Evolutionary conservation across 2,797 vertebrate genomes (phyloP).

Genomic region (Sciurus vulgaris): DNA sequence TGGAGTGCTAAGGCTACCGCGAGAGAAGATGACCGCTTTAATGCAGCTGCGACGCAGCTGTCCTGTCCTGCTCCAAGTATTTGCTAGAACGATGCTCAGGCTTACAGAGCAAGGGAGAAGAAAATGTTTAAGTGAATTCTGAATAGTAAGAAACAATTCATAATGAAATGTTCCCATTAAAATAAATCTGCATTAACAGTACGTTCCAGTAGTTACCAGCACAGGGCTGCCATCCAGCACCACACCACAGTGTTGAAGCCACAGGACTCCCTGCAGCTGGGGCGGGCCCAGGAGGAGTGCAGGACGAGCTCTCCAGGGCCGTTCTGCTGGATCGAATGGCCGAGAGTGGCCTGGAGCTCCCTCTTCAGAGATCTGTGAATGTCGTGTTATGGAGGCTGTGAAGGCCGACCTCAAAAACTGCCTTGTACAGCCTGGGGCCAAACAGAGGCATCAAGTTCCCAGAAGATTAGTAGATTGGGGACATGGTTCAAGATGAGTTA

Average conservation of each 20-base stretch:
- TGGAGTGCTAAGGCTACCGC: neutral
- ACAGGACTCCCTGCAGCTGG: neutral
- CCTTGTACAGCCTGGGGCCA: neutral
- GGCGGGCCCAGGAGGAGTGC: neutral
- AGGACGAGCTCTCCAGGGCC: too few species aligned
- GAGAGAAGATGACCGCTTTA: neutral
- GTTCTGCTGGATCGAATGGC: neutral
- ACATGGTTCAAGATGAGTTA: neutral
- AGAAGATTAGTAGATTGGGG: neutral
- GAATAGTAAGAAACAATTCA: neutral
- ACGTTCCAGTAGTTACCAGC: neutral
- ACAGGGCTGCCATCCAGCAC: fast-evolving
- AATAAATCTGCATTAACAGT: neutral
- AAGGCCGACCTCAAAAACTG: neutral
- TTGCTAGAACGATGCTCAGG: neutral
- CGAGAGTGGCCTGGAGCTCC: neutral
- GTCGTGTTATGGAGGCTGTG: neutral
- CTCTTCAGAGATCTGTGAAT: neutral
- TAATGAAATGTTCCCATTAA: neutral
- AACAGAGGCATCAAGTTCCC: neutral
- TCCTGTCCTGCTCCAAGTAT: neutral
- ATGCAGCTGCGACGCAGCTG: neutral
- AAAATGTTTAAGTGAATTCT: neutral
- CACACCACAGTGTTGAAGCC: fast-evolving
- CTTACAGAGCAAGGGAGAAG: slow-evolving; percentile 24